Evolutionary conservation across 2,888 invertebrate species (phyloP).

Genomic region (Gryllus longicercus): DNA sequence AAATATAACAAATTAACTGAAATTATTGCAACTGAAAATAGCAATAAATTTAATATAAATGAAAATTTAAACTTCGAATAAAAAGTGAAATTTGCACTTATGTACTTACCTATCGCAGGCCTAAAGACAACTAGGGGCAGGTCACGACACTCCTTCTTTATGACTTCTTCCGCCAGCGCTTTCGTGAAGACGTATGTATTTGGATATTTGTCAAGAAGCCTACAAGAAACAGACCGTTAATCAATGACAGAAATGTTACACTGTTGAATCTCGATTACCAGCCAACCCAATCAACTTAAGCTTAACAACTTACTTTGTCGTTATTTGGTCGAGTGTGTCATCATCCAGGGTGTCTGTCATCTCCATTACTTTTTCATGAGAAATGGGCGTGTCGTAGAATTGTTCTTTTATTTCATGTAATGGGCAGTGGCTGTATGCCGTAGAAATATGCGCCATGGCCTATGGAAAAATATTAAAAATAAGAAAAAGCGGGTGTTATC

Average conservation of each 20-base stretch:
- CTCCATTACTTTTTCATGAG: conserved; percentile 46
- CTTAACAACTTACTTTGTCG: no score
- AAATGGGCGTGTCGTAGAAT: conserved; percentile 51
- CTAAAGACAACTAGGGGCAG: conserved; percentile 56
- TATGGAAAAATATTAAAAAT: conserved; percentile 31
- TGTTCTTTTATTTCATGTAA: conserved; percentile 53
- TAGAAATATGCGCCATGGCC: conserved; percentile 59
- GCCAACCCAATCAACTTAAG: no score
- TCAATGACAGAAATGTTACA: no score
- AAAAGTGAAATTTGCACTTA: not conserved
- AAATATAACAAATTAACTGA: no score
- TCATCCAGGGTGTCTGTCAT: conserved; percentile 49
- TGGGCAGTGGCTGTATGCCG: conserved; percentile 63
- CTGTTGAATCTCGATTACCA: no score
- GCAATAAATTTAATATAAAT: not conserved
- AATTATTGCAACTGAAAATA: no score
- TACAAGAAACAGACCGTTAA: conserved; percentile 43
- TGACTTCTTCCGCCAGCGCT: conserved; percentile 73
- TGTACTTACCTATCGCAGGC: conserved; percentile 53
- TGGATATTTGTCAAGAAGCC: conserved; percentile 60
- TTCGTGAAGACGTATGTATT: conserved; percentile 93
- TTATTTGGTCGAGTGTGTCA: conserved; percentile 38
- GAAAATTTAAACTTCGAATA: not conserved
- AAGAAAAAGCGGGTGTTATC: no score
- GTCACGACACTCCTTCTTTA: conserved; percentile 49